Conservation (phyloP, 2,797 vertebrate species). For the Pempheris klunzingeri region DNA sequence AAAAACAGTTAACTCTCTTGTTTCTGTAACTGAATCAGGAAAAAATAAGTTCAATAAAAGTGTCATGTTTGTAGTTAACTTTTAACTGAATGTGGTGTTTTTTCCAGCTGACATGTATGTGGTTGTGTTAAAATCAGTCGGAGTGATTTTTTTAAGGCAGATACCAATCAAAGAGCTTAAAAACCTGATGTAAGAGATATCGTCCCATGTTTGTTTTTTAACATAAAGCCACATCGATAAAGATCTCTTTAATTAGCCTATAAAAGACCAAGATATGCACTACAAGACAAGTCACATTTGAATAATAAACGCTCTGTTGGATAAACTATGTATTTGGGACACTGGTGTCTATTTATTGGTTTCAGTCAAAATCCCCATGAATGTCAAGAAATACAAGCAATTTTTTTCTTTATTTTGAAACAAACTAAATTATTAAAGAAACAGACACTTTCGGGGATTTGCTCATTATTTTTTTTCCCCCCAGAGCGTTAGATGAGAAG, state of each 20-base stretch:
- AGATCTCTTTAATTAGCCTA: neutral
- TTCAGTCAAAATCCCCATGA: neutral
- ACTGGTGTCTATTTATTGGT: neutral
- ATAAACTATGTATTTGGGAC: neutral
- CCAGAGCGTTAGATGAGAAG: neutral
- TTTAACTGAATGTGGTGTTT: conserved; percentile 60
- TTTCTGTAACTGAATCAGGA: conserved; percentile 85
- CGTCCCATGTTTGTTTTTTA: neutral
- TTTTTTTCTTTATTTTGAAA: neutral
- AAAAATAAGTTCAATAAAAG: conserved; percentile 84
- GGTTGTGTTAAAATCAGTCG: neutral
- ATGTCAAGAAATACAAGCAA: neutral
- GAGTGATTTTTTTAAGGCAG: neutral
- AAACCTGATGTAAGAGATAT: neutral
- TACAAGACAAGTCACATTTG: neutral
- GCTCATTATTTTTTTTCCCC: too few species aligned
- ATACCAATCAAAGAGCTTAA: neutral
- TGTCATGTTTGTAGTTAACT: conserved; percentile 87
- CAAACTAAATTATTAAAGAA: neutral
- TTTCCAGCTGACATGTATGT: neutral
- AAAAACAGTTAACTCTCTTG: conserved; percentile 74
- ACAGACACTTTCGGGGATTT: too few species aligned
- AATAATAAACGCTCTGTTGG: neutral
- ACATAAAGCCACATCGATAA: too few species aligned
- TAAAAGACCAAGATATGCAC: neutral